Conservation (phyloP, 2,888 invertebrate species). For the Brachyptera risi region DNA sequence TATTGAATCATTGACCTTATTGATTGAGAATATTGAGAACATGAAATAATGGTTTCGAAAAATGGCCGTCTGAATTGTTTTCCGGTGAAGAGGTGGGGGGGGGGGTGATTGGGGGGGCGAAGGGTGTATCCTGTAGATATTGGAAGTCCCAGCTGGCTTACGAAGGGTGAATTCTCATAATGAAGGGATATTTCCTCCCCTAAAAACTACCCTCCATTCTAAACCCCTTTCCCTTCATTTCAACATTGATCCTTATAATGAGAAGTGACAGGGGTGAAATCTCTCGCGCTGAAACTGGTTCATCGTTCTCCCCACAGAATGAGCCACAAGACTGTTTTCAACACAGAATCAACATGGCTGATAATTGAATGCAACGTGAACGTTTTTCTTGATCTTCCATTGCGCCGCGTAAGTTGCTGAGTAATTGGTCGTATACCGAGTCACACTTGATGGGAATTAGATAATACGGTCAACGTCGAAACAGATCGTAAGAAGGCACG, state of each 20-base stretch:
- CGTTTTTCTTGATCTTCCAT: too few species aligned
- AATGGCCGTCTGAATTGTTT: conserved; percentile 9
- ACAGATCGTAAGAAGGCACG: too few species aligned
- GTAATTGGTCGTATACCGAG: too few species aligned
- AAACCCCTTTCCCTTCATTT: neutral
- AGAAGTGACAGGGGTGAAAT: conserved; percentile 7
- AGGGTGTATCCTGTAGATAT: neutral
- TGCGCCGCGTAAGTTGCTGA: too few species aligned
- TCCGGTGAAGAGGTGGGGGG: neutral
- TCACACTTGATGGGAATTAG: too few species aligned
- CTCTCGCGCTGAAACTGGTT: neutral
- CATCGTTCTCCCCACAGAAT: neutral
- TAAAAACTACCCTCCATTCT: neutral
- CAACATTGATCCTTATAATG: neutral
- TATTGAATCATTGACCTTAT: too few species aligned
- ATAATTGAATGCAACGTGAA: neutral
- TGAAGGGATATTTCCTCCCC: conserved; percentile 12
- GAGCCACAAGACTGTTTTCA: conserved; percentile 2
- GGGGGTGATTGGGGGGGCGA: neutral
- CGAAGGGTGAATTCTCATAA: conserved; percentile 19
- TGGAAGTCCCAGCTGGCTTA: neutral
- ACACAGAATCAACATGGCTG: conserved; percentile 2
- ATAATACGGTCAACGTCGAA: too few species aligned
- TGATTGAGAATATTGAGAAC: too few species aligned
- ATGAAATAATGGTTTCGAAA: neutral